Evolutionary conservation across 2,113 vertebrate species (phyloP).

Genomic region (Columba livia): DNA sequence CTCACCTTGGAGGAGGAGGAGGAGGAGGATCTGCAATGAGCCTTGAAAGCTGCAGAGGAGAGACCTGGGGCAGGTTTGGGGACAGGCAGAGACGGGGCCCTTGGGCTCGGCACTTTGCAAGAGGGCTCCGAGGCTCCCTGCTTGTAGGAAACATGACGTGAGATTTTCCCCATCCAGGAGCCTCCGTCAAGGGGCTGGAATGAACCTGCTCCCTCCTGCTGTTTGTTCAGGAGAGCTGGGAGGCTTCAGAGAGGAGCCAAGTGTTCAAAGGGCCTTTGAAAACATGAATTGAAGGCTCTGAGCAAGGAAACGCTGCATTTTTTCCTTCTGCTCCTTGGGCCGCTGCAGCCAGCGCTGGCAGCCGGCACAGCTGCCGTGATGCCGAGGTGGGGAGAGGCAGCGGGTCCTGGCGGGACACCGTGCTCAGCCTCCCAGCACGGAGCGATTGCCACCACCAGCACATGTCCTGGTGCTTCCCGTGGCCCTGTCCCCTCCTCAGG

Average conservation of each 20-base stretch:
- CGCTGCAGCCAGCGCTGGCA: background rate
- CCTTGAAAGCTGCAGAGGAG: background rate
- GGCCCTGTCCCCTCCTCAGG: background rate
- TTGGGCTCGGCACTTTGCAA: background rate
- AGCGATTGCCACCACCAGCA: background rate
- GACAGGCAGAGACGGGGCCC: background rate
- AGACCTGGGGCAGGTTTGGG: background rate
- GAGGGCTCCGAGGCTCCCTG: background rate
- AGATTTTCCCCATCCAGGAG: background rate
- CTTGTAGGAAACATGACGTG: background rate
- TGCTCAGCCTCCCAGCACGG: background rate
- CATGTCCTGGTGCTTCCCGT: background rate
- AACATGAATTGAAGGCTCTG: slow-evolving; percentile 35
- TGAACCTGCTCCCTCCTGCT: slow-evolving; percentile 24
- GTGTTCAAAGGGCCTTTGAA: slow-evolving; percentile 51
- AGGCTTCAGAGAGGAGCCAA: background rate
- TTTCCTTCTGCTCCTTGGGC: slow-evolving; percentile 50
- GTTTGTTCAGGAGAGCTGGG: slow-evolving; percentile 28
- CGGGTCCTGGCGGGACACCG: accelerated
- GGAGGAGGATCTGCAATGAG: background rate
- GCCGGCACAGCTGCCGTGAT: background rate
- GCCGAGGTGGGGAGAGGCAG: background rate
- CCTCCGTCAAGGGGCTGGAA: background rate
- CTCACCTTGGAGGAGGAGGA: background rate
- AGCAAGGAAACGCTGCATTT: background rate